phyloP scores from a whole-genome alignment of 2,797 vertebrate species.

The Anniella stebbinsi region DNA sequence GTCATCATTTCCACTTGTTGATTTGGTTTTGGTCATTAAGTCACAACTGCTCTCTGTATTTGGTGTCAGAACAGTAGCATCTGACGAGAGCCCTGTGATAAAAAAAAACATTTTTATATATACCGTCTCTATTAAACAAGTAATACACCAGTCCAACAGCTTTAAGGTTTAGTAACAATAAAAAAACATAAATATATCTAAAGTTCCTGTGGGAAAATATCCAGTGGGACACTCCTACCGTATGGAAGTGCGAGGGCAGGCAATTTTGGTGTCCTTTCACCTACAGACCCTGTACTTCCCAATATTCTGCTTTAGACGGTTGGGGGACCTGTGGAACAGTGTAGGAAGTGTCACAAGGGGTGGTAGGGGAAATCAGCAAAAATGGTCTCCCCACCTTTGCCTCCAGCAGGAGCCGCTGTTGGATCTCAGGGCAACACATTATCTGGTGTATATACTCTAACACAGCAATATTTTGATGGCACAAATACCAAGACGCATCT shows the following conservation, averaged over 20 bases:
- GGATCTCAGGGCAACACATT: background rate
- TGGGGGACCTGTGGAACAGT: background rate
- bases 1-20: slow-evolving; percentile 91
- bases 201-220: too few relatives aligned
- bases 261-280: background rate
- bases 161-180: background rate
- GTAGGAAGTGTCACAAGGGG: background rate
- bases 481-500: background rate
- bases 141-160: background rate
- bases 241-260: background rate
- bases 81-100: slow-evolving; percentile 88
- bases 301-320: background rate
- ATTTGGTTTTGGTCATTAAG: slow-evolving; percentile 94
- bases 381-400: background rate
- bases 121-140: background rate
- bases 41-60: slow-evolving; percentile 97
- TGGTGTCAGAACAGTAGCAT: slow-evolving; percentile 90
- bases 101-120: slow-evolving; percentile 9
- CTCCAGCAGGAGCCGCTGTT: background rate
- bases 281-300: background rate
- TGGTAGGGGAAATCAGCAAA: background rate
- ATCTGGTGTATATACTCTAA: too few relatives aligned
- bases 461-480: background rate
- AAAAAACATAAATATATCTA: background rate
- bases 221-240: background rate